Base-by-base conservation (phyloP, 2,113 vertebrate species). In the Recurvirostra avosetta region DNA sequence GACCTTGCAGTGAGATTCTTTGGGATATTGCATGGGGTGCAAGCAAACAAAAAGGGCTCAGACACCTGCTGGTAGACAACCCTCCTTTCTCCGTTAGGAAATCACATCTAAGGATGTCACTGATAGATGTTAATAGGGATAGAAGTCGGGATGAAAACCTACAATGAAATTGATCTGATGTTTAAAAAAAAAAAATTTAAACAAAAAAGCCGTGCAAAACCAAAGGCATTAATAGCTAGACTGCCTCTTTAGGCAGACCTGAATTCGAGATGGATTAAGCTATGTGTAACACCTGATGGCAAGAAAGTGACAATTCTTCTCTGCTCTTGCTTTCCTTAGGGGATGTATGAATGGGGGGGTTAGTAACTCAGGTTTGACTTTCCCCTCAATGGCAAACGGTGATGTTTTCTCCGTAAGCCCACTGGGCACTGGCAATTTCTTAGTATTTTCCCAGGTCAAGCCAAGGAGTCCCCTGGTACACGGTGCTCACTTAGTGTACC, bases 401-500 rank as follows among this genome's bases (percentile, higher is more conserved):
- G 43, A 13, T 75, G 47, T 55, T 84, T 75, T 67, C 47, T 30
- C 5, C 1, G 40, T 22, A 6, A 87, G 49, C 52, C 21, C 16
- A 9, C 56, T 22, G 40, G n/a, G 34, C 21, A 14, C 8, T 78
- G 82, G 17, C 30, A 49, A 29, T 65, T 88, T 67, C 38, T 36
- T 20, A 10, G 4, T 30, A 5, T 67, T 89, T 89, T 81, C 38
- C 8, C 29, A 52, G 27, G 43, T 55, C n/a, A 41, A 79, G 62
- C 22, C 53, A 41, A 50, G 30, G 38, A 49, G 23, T n/a, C 8
- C 11, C 20, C 25, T 18, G 62, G 30, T 74, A 59, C 32, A 5
- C 0, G 0, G 61, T 27, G 50, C 50, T 77, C 36, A 6, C 32
- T 53, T 50, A n/a, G 8, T 11, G 2, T 32, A 32, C 12, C n/a